Percentiles rank a stretch among this genome's conserved stretches.
Conservation (phyloP, 2,113 vertebrate genomes). For the Seriola quinqueradiata region DNA sequence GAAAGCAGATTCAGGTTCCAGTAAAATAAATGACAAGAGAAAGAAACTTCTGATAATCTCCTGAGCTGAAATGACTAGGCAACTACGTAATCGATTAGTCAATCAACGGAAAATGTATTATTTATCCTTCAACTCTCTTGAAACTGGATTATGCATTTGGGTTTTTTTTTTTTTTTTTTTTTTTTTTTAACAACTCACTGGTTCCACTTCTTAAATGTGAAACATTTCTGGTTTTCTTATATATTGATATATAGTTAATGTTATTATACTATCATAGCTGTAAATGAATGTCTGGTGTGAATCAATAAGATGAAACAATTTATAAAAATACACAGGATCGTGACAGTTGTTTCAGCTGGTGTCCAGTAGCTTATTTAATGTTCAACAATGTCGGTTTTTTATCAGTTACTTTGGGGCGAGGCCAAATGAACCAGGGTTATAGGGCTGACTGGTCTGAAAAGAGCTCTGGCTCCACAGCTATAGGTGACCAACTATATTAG, state of each 20-base stretch:
- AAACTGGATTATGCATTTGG: not conserved
- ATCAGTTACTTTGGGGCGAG: not conserved
- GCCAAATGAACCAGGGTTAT: not conserved
- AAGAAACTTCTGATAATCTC: not conserved
- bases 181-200: not conserved
- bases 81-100: not conserved
- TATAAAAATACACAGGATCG: not conserved
- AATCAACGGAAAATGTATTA: not conserved
- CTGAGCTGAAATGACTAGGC: not conserved
- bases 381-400: not conserved
- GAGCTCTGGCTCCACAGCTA: not conserved
- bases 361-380: not conserved
- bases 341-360: not conserved
- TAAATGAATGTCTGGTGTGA: not conserved
- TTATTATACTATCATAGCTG: not conserved
- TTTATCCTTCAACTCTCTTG: not conserved
- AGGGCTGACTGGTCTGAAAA: not conserved
- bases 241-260: not conserved
- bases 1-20: not conserved
- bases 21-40: not conserved
- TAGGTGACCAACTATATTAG: not conserved
- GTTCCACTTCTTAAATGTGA: not conserved
- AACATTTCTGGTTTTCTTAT: not conserved
- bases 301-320: not conserved
- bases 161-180: not conserved